Evolutionary conservation across 2,888 invertebrate genomes (phyloP).

Genomic region (Hartigia nigra): DNA sequence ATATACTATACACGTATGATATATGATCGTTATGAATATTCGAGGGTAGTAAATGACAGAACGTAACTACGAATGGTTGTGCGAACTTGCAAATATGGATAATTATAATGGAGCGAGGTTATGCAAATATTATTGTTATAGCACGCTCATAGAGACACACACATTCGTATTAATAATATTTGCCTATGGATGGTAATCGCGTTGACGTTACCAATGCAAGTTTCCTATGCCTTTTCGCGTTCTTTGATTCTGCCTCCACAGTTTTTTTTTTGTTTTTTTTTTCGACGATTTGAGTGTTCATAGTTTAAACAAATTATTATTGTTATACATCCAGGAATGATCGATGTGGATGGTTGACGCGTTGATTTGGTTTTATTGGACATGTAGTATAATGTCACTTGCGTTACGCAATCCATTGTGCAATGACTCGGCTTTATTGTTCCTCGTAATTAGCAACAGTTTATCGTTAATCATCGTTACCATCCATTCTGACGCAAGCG

Average conservation of each 20-base stretch:
- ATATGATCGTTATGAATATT: background rate
- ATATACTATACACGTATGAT: too few species aligned
- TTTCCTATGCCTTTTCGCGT: background rate
- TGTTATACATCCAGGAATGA: background rate
- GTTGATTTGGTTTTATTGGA: background rate
- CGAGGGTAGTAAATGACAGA: background rate
- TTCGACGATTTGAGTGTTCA: background rate
- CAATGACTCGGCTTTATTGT: conserved; percentile 17
- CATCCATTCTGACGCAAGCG: background rate
- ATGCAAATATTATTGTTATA: conserved; percentile 36
- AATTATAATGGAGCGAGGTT: conserved; percentile 35
- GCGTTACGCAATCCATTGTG: background rate
- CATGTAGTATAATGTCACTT: background rate
- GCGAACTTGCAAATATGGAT: conserved; percentile 7
- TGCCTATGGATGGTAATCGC: background rate
- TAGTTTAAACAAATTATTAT: too few species aligned
- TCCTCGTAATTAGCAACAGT: conserved; percentile 45
- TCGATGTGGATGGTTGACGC: too few species aligned
- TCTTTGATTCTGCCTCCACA: background rate
- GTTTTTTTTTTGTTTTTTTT: background rate
- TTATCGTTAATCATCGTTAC: conserved; percentile 40
- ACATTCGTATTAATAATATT: background rate
- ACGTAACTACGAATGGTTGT: background rate
- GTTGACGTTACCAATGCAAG: background rate
- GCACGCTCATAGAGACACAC: conserved; percentile 25